Evolutionary conservation across 2,888 invertebrate species (phyloP).

Genomic region (Eristalis intricaria): DNA sequence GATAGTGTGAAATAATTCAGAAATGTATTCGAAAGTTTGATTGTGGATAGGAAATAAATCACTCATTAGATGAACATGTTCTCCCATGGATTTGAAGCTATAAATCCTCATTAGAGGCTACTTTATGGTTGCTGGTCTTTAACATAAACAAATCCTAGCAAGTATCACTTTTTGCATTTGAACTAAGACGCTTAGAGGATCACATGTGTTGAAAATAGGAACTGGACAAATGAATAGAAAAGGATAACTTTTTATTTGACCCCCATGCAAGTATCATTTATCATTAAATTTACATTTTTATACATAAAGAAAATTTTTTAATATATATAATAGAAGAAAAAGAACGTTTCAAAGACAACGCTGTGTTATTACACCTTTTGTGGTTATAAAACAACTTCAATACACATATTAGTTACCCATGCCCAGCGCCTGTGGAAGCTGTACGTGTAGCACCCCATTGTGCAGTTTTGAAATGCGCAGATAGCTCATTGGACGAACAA

Average conservation of each 20-base stretch:
- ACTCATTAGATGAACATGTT: constrained; percentile 9
- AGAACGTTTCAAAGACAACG: neutral
- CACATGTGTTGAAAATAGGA: no score
- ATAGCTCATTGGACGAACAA: no score
- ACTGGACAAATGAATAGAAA: neutral
- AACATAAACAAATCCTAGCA: constrained; percentile 24
- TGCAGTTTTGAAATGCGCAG: no score
- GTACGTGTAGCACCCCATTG: no score
- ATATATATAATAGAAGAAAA: no score
- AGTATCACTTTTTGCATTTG: neutral
- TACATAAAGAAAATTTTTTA: neutral
- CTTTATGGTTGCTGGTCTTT: constrained; percentile 3
- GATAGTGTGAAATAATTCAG: neutral
- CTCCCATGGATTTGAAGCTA: constrained; percentile 3
- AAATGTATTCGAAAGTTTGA: constrained; percentile 20
- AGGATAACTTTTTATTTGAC: neutral
- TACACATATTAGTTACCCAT: no score
- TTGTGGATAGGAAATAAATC: constrained; percentile 18
- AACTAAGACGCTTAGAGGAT: neutral
- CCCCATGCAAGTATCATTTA: neutral
- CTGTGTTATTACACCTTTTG: neutral
- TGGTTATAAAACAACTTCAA: neutral
- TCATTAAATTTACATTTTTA: neutral
- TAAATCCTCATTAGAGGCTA: constrained; percentile 26
- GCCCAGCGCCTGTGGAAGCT: no score